Base-by-base conservation (phyloP, 1,140 invertebrate genomes). In the Chironomus striatipennis region DNA sequence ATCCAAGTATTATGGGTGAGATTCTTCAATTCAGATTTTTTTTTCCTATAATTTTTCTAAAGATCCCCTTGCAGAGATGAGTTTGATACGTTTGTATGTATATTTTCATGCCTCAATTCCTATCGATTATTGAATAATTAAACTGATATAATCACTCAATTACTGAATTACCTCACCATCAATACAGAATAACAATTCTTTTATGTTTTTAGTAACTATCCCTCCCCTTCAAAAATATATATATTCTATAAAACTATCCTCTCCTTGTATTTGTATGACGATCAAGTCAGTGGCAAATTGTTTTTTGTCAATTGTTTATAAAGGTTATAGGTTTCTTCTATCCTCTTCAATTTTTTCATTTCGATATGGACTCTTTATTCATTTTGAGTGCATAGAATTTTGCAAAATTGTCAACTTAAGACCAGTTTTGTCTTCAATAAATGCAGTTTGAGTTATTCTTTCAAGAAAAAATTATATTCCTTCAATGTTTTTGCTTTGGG, bases 81-180 rank as follows among this genome's bases (percentile, higher is more conserved):
- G 12, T n/a, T n/a, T 18, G 65, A 70, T 70, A 70, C 18, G 9
- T 57, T 57, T 67, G 7, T 67, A n/a, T 67, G 15, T 67, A 10
- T 21, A 70, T 20, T 70, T 70, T 70, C 18, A 70, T 70, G 20
- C 20, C 17, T 70, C 65, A 70, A 70, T 70, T 70, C 20, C 17
- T 70, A 70, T 70, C 20, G 65, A 70, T 70, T 70, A 70, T 70
- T 70, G 65, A 21, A 70, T 21, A 70, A 70, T 70, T 70, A 70
- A 70, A 70, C 65, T 70, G 65, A 70, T 70, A 70, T 70, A 70
- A 70, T 70, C 65, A 70, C 65, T 70, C 65, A 18, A 70, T 70
- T 70, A 70, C 65, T 57, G 47, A 57, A 57, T 57, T 15, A 57
- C 47, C n/a, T 57, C n/a, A 34, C 24, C 24, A 34, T 34, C 24